Evolutionary conservation across 2,113 vertebrate genomes (phyloP).

Genomic region (Pluvianellus socialis): DNA sequence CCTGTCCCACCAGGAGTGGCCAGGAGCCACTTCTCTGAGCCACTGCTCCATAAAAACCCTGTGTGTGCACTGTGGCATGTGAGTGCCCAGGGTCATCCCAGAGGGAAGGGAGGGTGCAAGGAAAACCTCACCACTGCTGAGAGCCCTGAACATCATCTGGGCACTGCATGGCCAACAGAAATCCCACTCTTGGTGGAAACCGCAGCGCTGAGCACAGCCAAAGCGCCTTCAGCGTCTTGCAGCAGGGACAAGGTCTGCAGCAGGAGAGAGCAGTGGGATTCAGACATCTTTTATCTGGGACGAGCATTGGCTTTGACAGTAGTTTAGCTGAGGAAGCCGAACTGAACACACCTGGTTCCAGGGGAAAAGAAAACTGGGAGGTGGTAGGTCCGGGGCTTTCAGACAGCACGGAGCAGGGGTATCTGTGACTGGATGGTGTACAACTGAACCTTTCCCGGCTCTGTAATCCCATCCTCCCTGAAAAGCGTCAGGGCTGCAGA

Average conservation of each 20-base stretch:
- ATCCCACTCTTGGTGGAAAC: not conserved
- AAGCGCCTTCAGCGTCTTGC: not conserved
- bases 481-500: not conserved
- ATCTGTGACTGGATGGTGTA: accelerated
- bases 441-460: not conserved
- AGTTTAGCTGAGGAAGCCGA: conserved; percentile 21
- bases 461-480: not conserved
- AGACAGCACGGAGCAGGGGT: not conserved
- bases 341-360: not conserved
- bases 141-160: not conserved
- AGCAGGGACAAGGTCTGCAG: not conserved
- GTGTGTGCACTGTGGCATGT: accelerated
- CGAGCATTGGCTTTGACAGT: not conserved
- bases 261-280: not conserved
- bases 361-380: not conserved
- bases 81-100: not conserved
- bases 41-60: not conserved
- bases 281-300: not conserved
- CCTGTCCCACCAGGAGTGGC: not conserved
- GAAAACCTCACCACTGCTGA: not conserved
- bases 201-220: not conserved
- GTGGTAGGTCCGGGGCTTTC: not conserved
- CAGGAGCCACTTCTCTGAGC: not conserved
- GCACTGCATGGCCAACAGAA: not conserved
- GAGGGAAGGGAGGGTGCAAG: not conserved